These are phyloP conservation scores for Agonopterix subpropinquella DNA, from an alignment of 2,888 invertebrate genomes.

Conservation along the genomic window DNA sequence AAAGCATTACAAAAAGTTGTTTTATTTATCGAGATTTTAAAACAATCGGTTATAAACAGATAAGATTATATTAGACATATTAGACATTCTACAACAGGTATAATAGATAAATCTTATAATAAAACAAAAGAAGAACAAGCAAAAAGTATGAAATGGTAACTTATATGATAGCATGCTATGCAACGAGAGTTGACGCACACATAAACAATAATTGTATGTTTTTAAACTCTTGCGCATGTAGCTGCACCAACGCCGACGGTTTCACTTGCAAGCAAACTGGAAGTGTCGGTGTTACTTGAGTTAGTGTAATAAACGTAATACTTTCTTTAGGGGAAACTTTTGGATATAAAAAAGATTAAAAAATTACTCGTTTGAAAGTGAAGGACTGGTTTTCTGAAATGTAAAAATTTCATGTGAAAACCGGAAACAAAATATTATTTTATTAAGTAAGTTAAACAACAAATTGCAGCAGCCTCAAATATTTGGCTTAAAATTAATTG, in stretches of 20 bases:
- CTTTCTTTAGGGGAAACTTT: not conserved
- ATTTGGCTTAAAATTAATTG: too few relatives aligned
- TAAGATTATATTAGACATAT: too few relatives aligned
- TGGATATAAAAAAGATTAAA: not conserved
- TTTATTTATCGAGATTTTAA: too few relatives aligned
- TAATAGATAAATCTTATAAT: too few relatives aligned
- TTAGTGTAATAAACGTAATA: conserved; percentile 1
- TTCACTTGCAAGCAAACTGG: conserved; percentile 25
- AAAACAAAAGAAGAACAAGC: not conserved
- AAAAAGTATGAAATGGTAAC: conserved; percentile 6
- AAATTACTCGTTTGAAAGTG: not conserved
- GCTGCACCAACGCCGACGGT: conserved; percentile 19
- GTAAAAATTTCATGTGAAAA: too few relatives aligned
- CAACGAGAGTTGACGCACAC: conserved; percentile 18
- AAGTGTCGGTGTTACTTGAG: conserved; percentile 12
- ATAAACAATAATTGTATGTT: conserved; percentile 17
- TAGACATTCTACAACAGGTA: too few relatives aligned
- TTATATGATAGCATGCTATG: conserved; percentile 1
- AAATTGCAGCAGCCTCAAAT: too few relatives aligned
- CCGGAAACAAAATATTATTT: too few relatives aligned
- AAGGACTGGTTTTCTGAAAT: too few relatives aligned
- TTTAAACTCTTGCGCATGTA: conserved; percentile 3
- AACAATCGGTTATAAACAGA: too few relatives aligned
- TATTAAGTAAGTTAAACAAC: too few relatives aligned
- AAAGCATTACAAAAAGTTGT: too few relatives aligned